These are phyloP conservation scores for Philotrypesis tridentata DNA, from an alignment of 1,140 invertebrate species.

Conservation along the genomic window DNA sequence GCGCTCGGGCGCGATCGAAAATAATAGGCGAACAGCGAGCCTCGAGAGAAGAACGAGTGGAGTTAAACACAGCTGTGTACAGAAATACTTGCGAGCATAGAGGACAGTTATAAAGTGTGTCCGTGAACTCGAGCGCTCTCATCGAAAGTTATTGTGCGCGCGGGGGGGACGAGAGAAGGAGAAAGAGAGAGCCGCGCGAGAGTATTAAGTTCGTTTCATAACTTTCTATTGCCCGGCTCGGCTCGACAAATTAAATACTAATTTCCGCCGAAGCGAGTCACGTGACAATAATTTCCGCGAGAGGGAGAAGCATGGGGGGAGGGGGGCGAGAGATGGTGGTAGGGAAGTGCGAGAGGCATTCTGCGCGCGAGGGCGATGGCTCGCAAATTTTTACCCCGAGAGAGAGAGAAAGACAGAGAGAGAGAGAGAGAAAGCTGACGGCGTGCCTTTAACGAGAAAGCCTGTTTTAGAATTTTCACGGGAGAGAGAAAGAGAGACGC, in stretches of 20 bases:
- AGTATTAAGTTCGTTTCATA: constrained; percentile 42
- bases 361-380: not conserved
- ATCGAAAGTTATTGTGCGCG: constrained; percentile 41
- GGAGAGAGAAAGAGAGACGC: not conserved
- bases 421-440: too few relatives aligned
- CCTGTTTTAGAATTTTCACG: not conserved
- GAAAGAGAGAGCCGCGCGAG: too few relatives aligned
- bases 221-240: constrained; percentile 21
- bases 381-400: not conserved
- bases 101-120: constrained; percentile 59
- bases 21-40: not conserved
- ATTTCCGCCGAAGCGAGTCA: constrained; percentile 12
- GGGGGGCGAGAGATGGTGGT: too few relatives aligned
- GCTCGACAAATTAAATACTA: constrained; percentile 39
- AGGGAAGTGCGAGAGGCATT: too few relatives aligned
- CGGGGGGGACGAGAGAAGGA: too few relatives aligned
- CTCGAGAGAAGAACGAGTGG: not conserved
- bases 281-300: constrained; percentile 6
- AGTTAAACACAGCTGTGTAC: not conserved
- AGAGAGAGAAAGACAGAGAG: too few relatives aligned
- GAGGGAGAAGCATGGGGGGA: not conserved
- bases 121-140: constrained; percentile 58
- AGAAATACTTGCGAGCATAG: not conserved
- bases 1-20: too few relatives aligned
- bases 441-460: not conserved